Evolutionary conservation across 2,797 vertebrate genomes (phyloP).

Genomic region (Sebastes kiyomatsui): DNA sequence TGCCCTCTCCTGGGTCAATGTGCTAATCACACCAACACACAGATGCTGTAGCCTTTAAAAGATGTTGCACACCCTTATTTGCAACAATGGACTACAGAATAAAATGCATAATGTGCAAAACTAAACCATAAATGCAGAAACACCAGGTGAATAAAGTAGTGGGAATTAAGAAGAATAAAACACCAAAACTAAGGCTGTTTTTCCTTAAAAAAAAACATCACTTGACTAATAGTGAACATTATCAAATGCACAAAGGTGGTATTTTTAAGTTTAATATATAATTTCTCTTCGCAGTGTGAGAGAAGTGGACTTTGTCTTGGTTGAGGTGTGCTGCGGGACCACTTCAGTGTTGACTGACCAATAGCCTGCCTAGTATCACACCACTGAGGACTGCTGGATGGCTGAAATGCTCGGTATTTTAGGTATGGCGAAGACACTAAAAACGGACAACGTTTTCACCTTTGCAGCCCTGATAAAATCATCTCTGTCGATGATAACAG

Average conservation of each 20-base stretch:
- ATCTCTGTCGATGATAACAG: neutral
- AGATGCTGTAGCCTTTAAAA: slow-evolving; percentile 31
- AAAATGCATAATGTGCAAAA: neutral
- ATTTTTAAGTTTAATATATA: neutral
- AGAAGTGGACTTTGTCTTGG: slow-evolving; percentile 54
- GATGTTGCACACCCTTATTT: neutral
- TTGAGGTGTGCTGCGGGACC: neutral
- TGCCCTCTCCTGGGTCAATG: slow-evolving; percentile 4
- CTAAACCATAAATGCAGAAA: neutral
- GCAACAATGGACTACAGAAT: neutral
- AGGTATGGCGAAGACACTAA: neutral
- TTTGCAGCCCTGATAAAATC: neutral
- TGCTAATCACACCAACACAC: slow-evolving; percentile 46
- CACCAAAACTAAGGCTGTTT: neutral
- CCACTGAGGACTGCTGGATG: neutral
- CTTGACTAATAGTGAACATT: rapidly evolving
- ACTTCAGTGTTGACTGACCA: slow-evolving; percentile 30
- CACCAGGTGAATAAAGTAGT: neutral
- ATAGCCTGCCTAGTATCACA: slow-evolving; percentile 15
- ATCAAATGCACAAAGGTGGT: neutral
- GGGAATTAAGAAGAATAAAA: neutral
- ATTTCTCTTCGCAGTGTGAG: neutral
- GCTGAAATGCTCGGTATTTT: neutral
- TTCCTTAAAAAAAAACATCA: neutral
- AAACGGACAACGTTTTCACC: neutral